Evolutionary conservation across 35 echinoderm and acorn worm species (phyloP).

Genomic region (Diadema setosum): DNA sequence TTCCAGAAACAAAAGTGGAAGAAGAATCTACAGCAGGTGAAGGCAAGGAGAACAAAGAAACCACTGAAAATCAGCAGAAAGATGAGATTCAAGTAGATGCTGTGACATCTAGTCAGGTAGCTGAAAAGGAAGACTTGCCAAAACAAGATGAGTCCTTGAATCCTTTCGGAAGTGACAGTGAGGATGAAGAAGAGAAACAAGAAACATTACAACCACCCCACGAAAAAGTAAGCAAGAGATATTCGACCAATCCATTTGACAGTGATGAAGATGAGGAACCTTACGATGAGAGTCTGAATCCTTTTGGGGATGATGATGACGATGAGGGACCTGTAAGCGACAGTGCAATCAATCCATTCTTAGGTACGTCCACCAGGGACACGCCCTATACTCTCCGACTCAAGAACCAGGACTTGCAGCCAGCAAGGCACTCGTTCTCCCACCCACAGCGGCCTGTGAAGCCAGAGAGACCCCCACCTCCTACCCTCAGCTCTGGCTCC

Average conservation of each 20-base stretch:
- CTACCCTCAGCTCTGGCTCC: slow-evolving; percentile 23
- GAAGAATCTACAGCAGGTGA: neutral
- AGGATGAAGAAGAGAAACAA: slow-evolving; percentile 38
- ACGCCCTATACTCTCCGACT: slow-evolving; percentile 4
- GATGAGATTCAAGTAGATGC: neutral
- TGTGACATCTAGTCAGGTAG: slow-evolving; percentile 2
- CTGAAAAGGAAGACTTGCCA: slow-evolving; percentile 13
- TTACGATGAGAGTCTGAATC: slow-evolving; percentile 88
- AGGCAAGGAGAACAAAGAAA: no score
- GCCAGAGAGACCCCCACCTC: slow-evolving; percentile 61
- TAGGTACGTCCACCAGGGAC: slow-evolving; percentile 29
- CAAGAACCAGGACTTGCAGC: neutral
- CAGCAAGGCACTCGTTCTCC: neutral
- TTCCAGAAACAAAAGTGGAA: neutral
- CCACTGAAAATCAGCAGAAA: neutral
- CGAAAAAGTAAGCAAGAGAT: slow-evolving; percentile 21
- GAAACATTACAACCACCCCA: neutral
- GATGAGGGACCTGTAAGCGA: slow-evolving; percentile 8
- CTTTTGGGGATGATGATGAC: slow-evolving; percentile 80
- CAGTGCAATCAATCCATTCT: slow-evolving; percentile 62
- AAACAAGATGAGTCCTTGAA: slow-evolving; percentile 70
- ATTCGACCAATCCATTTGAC: slow-evolving; percentile 77
- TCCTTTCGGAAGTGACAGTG: slow-evolving; percentile 68
- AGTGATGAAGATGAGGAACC: slow-evolving; percentile 40
- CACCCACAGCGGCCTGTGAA: slow-evolving; percentile 20